These are phyloP conservation scores for Antigone vipio DNA, from an alignment of 2,113 vertebrate genomes.

Conservation along the genomic window DNA sequence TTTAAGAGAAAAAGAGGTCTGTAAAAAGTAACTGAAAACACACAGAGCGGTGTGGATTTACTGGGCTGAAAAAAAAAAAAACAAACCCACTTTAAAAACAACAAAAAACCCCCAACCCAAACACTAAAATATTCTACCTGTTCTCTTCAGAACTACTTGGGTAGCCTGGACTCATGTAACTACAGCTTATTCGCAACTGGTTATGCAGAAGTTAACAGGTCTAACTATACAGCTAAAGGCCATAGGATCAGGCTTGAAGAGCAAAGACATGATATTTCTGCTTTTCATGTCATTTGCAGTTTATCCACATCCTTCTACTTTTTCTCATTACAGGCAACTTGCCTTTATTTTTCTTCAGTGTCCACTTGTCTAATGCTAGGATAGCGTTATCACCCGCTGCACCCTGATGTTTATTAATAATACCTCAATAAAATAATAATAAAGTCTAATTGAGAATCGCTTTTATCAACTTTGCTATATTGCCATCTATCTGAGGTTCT, in stretches of 20 bases:
- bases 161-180: neutral
- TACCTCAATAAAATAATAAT: slow-evolving; percentile 64
- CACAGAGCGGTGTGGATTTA: neutral
- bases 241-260: neutral
- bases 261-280: neutral
- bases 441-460: slow-evolving; percentile 71
- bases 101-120: neutral
- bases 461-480: slow-evolving; percentile 73
- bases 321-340: neutral
- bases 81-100: neutral
- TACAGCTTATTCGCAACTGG: neutral
- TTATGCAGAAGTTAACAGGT: neutral
- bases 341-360: slow-evolving; percentile 26
- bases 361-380: slow-evolving; percentile 8
- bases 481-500: slow-evolving; percentile 71
- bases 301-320: neutral
- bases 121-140: neutral
- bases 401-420: slow-evolving; percentile 69
- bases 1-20: neutral
- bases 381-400: slow-evolving; percentile 22
- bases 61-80: neutral
- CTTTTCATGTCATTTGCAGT: slow-evolving; percentile 7
- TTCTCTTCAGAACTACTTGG: neutral
- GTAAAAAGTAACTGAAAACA: slow-evolving; percentile 38
- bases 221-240: neutral